Evolutionary conservation across 2,888 invertebrate species (phyloP), one percentile per base, ranked within the genome.

Genomic region (Lathronympha strigana): DNA sequence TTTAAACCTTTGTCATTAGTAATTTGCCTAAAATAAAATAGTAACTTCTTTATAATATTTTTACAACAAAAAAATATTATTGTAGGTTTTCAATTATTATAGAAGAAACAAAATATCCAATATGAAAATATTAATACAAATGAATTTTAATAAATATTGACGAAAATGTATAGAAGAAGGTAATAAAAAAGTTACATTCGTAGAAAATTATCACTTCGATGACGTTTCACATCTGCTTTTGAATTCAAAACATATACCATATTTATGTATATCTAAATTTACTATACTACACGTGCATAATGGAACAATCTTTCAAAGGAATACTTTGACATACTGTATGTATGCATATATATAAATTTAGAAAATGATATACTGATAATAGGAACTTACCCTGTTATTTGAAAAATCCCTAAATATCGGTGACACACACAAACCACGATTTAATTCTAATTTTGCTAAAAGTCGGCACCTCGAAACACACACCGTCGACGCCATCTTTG

Each of bases 401-500:
- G 87, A 87, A 75, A 91, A 87, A 85, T 89, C 88, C 83, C 85
- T 90, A 80, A 89, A 88, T 84, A 91, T 81, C 74, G 92, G 86
- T 75, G 90, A 88, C 84, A 92, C 88, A 90, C 91, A 91, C 90
- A 92, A 88, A 81, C 85, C 91, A 87, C 93, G 93, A 88, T 92
- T 92, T 88, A 93, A 88, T 88, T 93, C 93, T 87, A 93, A 89
- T 91, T 93, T 93, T 79, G 93, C 86, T 81, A 94, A 87, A 82
- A 93, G 86, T 88, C 93, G 93, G 88, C 93, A 92, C 83, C 89
- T 88, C 85, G 93, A 93, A 85, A 92, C 92, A 88, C 93, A 93
- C 84, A 93, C 93, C 83, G 92, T 91, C 84, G 93, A 92, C 93
- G 93, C 93, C 93, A 93, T 93, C 87, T 93, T 93, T 89, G 86